Conservation (phyloP, 2,888 invertebrate genomes). For the Aleiodes alternator region DNA sequence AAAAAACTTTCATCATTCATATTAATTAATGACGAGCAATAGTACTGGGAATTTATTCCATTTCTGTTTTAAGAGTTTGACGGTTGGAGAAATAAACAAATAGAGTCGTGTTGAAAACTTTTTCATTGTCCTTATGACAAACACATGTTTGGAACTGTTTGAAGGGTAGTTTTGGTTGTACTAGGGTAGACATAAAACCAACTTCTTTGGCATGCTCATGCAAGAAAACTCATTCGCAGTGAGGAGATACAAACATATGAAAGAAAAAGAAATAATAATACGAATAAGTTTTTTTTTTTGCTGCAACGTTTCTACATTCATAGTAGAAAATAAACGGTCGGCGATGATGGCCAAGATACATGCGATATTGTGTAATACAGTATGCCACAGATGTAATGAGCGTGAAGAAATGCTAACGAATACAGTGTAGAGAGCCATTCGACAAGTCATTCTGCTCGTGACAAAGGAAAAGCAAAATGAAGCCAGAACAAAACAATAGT, state of each 20-base stretch:
- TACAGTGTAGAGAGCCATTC: constrained; percentile 23
- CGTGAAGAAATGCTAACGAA: constrained; percentile 39
- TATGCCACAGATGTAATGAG: constrained; percentile 19
- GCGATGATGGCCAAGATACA: constrained; percentile 15
- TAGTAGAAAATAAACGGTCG: neutral
- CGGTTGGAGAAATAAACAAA: neutral
- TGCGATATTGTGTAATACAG: constrained; percentile 28
- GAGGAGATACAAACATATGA: neutral
- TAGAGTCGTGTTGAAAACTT: too few species aligned
- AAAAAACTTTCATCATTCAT: too few species aligned
- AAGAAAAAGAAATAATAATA: constrained; percentile 4
- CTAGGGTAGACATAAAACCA: constrained; percentile 8
- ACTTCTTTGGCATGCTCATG: constrained; percentile 31
- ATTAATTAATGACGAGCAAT: too few species aligned
- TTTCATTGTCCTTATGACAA: too few species aligned
- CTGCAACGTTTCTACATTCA: constrained; percentile 14
- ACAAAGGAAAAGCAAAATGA: constrained; percentile 2
- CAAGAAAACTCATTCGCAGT: constrained; percentile 29
- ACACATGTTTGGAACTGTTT: neutral
- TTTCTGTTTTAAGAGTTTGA: too few species aligned
- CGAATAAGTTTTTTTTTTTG: neutral
- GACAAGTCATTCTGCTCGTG: constrained; percentile 28
- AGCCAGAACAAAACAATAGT: constrained; percentile 32
- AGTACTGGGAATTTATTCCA: too few species aligned
- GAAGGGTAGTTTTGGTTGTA: neutral